Conservation (phyloP, 1,140 invertebrate species). For the Aleiodes sp. region DNA sequence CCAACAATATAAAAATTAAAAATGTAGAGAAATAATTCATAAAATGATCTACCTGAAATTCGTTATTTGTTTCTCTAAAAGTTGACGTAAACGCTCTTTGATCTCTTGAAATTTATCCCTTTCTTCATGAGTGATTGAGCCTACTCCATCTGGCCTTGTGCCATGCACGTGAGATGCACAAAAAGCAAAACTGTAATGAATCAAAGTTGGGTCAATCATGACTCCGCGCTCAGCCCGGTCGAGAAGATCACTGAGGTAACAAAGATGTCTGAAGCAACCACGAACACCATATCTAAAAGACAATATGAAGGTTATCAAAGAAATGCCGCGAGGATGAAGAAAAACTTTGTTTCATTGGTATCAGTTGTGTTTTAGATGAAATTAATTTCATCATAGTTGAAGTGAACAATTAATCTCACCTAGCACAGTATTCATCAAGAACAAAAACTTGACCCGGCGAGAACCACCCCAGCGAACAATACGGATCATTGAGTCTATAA, state of each 20-base stretch:
- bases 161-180: conserved; percentile 99
- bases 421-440: conserved; percentile 97
- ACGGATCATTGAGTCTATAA: conserved; percentile 95
- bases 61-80: conserved; percentile 98
- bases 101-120: conserved; percentile 98
- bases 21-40: conserved; percentile 12
- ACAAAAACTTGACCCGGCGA: conserved; percentile 99
- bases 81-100: conserved; percentile 90
- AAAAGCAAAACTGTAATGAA: conserved; percentile 99
- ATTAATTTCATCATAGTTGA: not conserved
- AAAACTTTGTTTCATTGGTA: too few species aligned
- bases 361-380: too few species aligned
- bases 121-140: conserved; percentile 96
- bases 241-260: conserved; percentile 94
- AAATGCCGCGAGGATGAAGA: not conserved
- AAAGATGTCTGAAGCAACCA: conserved; percentile 95
- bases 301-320: conserved; percentile 21
- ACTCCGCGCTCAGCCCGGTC: conserved; percentile 94
- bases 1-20: conserved; percentile 7
- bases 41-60: conserved; percentile 85
- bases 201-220: conserved; percentile 97
- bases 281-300: conserved; percentile 89
- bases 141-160: conserved; percentile 94
- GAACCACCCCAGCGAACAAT: conserved; percentile 99
- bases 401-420: conserved; percentile 52